phyloP scores from a whole-genome alignment of 2,797 vertebrate species.

The Momotus momota region DNA sequence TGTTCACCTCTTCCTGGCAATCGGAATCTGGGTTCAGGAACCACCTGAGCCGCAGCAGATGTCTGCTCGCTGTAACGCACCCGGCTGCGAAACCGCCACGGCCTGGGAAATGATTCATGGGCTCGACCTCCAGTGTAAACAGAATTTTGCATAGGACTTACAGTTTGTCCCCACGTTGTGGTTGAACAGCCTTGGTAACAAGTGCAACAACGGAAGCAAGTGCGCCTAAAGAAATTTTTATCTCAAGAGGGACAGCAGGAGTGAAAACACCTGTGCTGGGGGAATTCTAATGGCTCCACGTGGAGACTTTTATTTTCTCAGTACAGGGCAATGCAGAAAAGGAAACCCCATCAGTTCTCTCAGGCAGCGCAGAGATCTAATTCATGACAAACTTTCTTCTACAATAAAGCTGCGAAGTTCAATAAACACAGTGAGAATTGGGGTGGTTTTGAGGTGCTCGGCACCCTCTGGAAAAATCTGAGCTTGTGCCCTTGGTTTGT shows the following conservation, averaged over 20 bases:
- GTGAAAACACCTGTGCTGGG: too few species aligned
- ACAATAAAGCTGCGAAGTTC: neutral
- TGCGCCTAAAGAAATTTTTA: neutral
- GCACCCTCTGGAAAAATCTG: neutral
- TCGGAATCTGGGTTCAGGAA: neutral
- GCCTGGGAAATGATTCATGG: neutral
- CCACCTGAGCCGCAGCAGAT: neutral
- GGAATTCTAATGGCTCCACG: neutral
- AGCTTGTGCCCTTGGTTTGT: neutral
- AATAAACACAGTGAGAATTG: neutral
- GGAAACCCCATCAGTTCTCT: neutral
- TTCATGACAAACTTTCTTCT: neutral
- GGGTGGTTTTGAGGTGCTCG: neutral
- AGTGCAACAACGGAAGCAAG: neutral
- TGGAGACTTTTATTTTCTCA: neutral
- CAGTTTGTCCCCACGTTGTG: neutral
- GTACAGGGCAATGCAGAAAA: neutral
- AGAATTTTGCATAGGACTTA: neutral
- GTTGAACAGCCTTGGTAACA: neutral
- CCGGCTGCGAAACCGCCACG: rapidly evolving
- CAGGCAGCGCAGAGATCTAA: neutral
- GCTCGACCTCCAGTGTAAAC: neutral
- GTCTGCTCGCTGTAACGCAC: neutral
- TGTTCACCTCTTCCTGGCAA: neutral
- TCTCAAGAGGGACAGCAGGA: neutral